Evolutionary conservation across 2,888 invertebrate species (phyloP).

Genomic region (Xanthia icteritia): DNA sequence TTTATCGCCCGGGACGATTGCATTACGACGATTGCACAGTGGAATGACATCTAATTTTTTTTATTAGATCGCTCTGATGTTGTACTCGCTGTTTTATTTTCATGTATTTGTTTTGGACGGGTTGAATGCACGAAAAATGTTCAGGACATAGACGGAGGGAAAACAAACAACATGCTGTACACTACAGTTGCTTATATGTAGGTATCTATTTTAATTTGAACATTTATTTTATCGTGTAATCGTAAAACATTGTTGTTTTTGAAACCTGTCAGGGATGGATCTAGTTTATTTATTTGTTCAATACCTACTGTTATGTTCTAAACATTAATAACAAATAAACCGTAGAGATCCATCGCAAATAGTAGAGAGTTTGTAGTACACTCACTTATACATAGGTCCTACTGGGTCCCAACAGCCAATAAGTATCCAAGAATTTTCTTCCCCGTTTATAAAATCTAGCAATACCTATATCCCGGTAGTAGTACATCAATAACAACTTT

Average conservation of each 20-base stretch:
- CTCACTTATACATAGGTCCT: not conserved
- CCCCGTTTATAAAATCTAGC: not conserved
- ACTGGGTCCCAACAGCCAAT: not conserved
- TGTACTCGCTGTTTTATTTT: conserved; percentile 55
- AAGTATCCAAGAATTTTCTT: too few species aligned
- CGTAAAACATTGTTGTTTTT: conserved; percentile 6
- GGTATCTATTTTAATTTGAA: conserved; percentile 40
- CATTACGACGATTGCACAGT: conserved; percentile 66
- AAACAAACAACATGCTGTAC: conserved; percentile 40
- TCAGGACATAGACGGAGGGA: conserved; percentile 31
- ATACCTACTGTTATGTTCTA: not conserved
- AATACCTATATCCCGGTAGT: not conserved
- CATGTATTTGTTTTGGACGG: conserved; percentile 56
- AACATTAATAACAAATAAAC: not conserved
- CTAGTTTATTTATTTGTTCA: not conserved
- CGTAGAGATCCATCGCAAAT: not conserved
- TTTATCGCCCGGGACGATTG: conserved; percentile 66
- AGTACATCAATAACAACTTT: not conserved
- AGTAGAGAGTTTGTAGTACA: not conserved
- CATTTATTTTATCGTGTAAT: conserved; percentile 24
- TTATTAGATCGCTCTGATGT: conserved; percentile 63
- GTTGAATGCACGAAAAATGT: conserved; percentile 63
- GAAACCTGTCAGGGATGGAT: not conserved
- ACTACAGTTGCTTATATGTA: conserved; percentile 22
- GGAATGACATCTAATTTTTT: conserved; percentile 68